Conservation (phyloP, 2,113 vertebrate genomes). For the Brachirus orientalis region DNA sequence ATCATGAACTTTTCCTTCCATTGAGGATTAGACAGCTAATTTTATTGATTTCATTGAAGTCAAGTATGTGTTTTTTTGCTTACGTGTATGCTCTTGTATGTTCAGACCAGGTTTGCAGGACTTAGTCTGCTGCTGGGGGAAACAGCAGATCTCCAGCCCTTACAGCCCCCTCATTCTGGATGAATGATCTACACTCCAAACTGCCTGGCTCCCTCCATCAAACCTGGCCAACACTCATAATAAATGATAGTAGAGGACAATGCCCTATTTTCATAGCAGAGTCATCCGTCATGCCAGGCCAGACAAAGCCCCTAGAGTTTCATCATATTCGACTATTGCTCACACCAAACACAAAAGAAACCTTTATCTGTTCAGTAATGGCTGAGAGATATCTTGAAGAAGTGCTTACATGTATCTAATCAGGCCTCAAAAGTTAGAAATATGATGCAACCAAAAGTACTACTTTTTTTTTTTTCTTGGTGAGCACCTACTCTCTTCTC, state of each 20-base stretch:
- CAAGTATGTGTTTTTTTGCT: constrained; percentile 5
- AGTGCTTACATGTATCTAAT: constrained; percentile 45
- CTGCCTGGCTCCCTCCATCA: constrained; percentile 78
- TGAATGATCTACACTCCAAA: constrained; percentile 79
- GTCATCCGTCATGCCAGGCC: constrained; percentile 82
- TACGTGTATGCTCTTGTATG: not conserved
- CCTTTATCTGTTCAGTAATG: constrained; percentile 64
- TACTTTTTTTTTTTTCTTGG: constrained; percentile 17
- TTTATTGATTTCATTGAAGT: constrained; percentile 14
- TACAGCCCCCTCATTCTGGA: constrained; percentile 67
- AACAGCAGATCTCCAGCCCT: constrained; percentile 54
- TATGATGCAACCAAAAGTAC: constrained; percentile 15
- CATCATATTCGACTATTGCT: constrained; percentile 80
- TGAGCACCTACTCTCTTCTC: constrained; percentile 17
- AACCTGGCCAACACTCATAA: constrained; percentile 82
- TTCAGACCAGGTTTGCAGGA: constrained; percentile 29
- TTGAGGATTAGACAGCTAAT: constrained; percentile 10
- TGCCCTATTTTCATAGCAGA: constrained; percentile 82
- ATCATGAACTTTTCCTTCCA: constrained; percentile 3
- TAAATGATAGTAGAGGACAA: constrained; percentile 85
- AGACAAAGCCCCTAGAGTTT: constrained; percentile 80
- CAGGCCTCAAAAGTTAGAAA: no score
- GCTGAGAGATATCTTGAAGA: constrained; percentile 47
- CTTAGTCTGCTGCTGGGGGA: constrained; percentile 31
- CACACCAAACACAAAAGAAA: constrained; percentile 68